A percentile compares a stretch with the other conserved stretches of the same genome.
These are phyloP conservation scores for Brachypalpus laphriformis DNA, from an alignment of 2,888 invertebrate species.

Conservation along the genomic window DNA sequence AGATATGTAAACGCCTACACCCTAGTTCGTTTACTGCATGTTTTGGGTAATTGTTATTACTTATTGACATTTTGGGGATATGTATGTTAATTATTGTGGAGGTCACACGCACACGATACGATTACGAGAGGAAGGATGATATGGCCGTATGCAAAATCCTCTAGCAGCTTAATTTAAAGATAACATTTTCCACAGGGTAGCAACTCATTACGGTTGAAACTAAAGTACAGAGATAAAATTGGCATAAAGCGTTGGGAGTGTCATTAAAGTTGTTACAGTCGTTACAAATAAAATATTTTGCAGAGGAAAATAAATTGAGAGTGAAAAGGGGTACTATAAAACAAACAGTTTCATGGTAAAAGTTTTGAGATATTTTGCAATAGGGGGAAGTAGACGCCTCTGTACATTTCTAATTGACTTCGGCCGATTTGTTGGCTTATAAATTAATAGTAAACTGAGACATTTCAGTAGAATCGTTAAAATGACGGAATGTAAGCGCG, in stretches of 20 bases:
- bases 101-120: background rate
- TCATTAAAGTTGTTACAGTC: conserved; percentile 2
- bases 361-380: conserved; percentile 3
- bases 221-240: conserved; percentile 24
- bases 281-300: background rate
- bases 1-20: background rate
- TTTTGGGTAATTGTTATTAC: conserved; percentile 20
- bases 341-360: background rate
- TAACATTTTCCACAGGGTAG: background rate
- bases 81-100: conserved; percentile 1
- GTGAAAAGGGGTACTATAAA: background rate
- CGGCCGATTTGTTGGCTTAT: background rate
- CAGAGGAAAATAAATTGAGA: background rate
- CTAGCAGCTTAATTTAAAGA: background rate
- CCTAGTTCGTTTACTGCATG: background rate
- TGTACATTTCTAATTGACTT: background rate
- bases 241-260: conserved; percentile 3
- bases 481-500: too few species aligned
- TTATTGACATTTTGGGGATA: conserved; percentile 17
- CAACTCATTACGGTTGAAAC: conserved; percentile 6
- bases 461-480: background rate
- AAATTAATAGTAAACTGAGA: background rate
- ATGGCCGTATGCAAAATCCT: background rate
- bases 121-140: background rate
- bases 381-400: background rate